These are phyloP conservation scores for Cephalopterus ornatus DNA, from an alignment of 2,113 vertebrate species.

Conservation along the genomic window DNA sequence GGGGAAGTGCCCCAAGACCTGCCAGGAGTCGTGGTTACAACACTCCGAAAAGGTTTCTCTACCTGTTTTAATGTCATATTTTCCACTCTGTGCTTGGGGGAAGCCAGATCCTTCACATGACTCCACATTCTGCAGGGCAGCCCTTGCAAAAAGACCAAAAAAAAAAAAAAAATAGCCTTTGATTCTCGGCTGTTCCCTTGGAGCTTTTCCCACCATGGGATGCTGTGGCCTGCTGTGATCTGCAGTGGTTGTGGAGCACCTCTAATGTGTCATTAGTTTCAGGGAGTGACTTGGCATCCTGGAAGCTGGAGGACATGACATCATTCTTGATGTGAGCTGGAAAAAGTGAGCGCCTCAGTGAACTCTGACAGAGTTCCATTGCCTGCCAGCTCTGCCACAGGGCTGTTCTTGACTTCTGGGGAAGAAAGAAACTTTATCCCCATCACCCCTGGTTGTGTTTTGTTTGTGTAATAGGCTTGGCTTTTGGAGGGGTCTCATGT, in stretches of 20 bases:
- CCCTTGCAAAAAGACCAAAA: background rate
- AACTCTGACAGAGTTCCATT: background rate
- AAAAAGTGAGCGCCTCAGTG: background rate
- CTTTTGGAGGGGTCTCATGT: background rate
- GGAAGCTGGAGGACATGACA: background rate
- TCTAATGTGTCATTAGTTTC: background rate
- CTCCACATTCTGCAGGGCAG: background rate
- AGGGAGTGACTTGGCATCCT: background rate
- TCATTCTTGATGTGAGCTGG: background rate
- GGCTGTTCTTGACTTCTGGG: background rate
- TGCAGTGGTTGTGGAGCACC: background rate
- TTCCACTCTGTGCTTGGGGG: background rate
- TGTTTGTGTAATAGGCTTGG: background rate
- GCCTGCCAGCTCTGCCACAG: background rate
- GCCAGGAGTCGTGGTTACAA: background rate
- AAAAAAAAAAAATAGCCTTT: background rate
- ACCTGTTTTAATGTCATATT: background rate
- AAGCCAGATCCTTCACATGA: background rate
- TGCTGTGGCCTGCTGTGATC: background rate
- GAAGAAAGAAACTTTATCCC: background rate
- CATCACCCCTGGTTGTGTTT: background rate
- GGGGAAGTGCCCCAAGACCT: slow-evolving; percentile 39
- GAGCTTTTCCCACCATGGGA: background rate
- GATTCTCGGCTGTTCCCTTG: background rate
- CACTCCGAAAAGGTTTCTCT: slow-evolving; percentile 15